These are phyloP conservation scores for Propithecus deckenii DNA, from an alignment of 2,797 vertebrate genomes.

Conservation along the genomic window DNA sequence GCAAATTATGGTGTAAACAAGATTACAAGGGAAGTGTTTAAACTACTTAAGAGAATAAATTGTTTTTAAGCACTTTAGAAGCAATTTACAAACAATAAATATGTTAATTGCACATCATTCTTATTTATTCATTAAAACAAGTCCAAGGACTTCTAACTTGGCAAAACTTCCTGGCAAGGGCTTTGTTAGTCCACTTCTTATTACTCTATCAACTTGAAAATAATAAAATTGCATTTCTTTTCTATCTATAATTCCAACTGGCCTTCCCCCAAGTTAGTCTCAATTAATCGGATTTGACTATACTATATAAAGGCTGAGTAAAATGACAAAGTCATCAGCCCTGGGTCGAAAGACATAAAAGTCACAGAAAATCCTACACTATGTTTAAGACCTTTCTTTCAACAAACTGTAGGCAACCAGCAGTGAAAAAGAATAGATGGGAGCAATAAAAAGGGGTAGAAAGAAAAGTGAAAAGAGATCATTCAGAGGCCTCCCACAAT, in stretches of 20 bases:
- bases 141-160: slow-evolving; percentile 61
- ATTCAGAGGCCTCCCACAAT: not conserved
- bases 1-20: slow-evolving; percentile 58
- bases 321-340: slow-evolving; percentile 56
- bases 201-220: slow-evolving; percentile 63
- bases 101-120: slow-evolving; percentile 66
- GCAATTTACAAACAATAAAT: slow-evolving; percentile 74
- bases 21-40: slow-evolving; percentile 60
- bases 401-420: not conserved
- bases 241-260: slow-evolving; percentile 36
- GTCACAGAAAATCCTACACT: not conserved
- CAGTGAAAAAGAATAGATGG: not conserved
- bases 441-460: not conserved
- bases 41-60: slow-evolving; percentile 71
- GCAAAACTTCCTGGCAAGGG: slow-evolving; percentile 67
- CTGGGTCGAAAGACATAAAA: slow-evolving; percentile 3
- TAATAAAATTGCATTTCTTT: slow-evolving; percentile 67
- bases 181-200: slow-evolving; percentile 62
- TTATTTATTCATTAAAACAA: slow-evolving; percentile 76
- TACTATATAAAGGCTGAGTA: slow-evolving; percentile 43
- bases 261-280: slow-evolving; percentile 55
- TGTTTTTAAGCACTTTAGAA: slow-evolving; percentile 63
- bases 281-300: slow-evolving; percentile 61
- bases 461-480: not conserved
- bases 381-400: slow-evolving; percentile 14